These are phyloP conservation scores for Chrysomela aeneicollis DNA, from an alignment of 2,888 invertebrate species.

Conservation along the genomic window DNA sequence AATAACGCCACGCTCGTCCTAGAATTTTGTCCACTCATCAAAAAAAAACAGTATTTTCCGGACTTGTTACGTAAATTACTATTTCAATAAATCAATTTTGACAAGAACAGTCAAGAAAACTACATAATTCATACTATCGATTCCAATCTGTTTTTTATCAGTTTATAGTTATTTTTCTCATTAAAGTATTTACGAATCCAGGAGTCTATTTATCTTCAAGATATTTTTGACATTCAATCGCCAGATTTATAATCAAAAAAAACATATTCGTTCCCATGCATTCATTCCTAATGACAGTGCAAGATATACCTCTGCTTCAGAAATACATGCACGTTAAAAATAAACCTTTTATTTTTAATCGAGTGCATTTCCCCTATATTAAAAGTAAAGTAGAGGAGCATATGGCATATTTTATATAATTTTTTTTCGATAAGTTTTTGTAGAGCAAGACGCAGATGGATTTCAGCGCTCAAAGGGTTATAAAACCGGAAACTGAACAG, in stretches of 20 bases:
- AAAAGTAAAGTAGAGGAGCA: constrained; percentile 39
- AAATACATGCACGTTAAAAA: constrained; percentile 41
- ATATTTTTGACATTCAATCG: background rate
- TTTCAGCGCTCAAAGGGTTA: constrained; percentile 42
- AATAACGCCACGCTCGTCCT: no score
- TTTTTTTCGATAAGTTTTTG: constrained; percentile 52
- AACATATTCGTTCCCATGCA: constrained; percentile 5
- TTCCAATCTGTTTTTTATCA: no score
- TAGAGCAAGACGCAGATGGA: constrained; percentile 39
- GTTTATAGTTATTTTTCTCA: no score
- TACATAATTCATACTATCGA: no score
- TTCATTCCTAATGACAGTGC: constrained; percentile 13
- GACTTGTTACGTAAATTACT: no score
- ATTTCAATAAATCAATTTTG: no score
- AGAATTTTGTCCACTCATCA: no score
- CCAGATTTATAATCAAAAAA: background rate
- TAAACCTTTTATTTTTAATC: constrained; percentile 45
- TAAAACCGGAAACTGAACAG: constrained; percentile 45
- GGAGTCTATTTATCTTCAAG: no score
- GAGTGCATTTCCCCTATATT: constrained; percentile 41
- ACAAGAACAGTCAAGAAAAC: no score
- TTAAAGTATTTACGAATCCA: no score
- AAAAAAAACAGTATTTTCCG: no score
- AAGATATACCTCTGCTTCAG: constrained; percentile 20
- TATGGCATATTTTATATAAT: constrained; percentile 52